Evolutionary conservation across 2,113 vertebrate genomes (phyloP), one percentile per base, ranked within the genome.

Genomic region (Danionella cerebrum): DNA sequence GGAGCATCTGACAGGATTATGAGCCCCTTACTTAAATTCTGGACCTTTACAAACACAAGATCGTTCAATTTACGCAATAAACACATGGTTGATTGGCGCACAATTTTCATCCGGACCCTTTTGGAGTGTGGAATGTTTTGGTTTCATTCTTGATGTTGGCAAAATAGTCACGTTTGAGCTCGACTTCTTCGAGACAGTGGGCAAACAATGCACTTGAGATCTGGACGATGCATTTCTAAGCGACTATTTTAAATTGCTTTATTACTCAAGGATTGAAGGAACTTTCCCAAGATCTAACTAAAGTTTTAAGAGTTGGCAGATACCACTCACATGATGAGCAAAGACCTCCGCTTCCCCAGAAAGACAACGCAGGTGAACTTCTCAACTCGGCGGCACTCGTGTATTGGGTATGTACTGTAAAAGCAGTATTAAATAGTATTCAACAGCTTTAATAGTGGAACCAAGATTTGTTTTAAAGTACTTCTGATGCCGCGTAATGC

Each of bases 351-450:
- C 62, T 83, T 86, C 59, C 68, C 79, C 1, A 57, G 82, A 79
- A 88, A 82, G 74, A 86, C 82, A 51, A 69, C 73, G 79, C 83
- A 82, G 2, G 62, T 86, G 54, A 82, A 76, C 83, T 85, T 81
- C 76, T 90, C 89, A 3, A 85, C 77, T 1, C 87, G 89, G 66
- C 85, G 90, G 8, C 90, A 91, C 65, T 90, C 90, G 0, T 92
- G 89, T 78, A 86, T 90, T 19, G 82, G 90, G 88, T 90, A 86
- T 3, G 85, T 87, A 83, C 72, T 19, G 24, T 18, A 48, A 38
- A 21, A 22, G 18, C 24, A 19, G 2, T 14, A 11, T 4, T 33
- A 10, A 29, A 1, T n/a, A 6, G 5, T 33, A 9, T 33, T 33
- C 1, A 33, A 33, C 29, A 6, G 29, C 29, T 1, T 5, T 9